Percentiles rank a stretch among this genome's conserved stretches.
phyloP scores from a whole-genome alignment of 1,140 invertebrate species.

The Chironomus tepperi region DNA sequence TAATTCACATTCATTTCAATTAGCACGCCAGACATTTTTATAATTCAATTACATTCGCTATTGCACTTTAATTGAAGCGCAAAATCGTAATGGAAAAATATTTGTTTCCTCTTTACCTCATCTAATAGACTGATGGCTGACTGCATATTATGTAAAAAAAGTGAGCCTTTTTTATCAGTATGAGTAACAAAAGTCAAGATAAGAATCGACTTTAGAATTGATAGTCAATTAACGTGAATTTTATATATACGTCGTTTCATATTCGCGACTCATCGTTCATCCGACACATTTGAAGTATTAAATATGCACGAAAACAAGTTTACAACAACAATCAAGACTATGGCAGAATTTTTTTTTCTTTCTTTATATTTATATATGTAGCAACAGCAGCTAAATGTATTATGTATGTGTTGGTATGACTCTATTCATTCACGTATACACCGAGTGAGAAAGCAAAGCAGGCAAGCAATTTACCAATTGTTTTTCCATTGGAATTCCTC shows the following conservation, averaged over 20 bases:
- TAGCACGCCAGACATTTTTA: not conserved
- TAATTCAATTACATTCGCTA: conserved; percentile 11
- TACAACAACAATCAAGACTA: not conserved
- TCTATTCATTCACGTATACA: not conserved
- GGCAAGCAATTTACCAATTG: conserved; percentile 20
- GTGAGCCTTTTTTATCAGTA: not conserved
- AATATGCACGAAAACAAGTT: conserved; percentile 14
- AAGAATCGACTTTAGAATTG: not conserved
- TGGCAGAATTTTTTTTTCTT: too few relatives aligned
- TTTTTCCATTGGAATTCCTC: conserved; percentile 21
- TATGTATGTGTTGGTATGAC: not conserved
- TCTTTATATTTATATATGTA: not conserved
- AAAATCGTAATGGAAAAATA: not conserved
- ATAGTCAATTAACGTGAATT: conserved; percentile 15
- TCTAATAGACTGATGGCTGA: not conserved
- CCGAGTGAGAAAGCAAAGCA: conserved; percentile 1
- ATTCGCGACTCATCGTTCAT: not conserved
- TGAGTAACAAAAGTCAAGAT: not conserved
- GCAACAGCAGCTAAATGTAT: not conserved
- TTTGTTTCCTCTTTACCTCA: not conserved
- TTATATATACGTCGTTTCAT: not conserved
- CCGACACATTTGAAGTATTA: not conserved
- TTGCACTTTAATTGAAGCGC: not conserved
- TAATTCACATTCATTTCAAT: conserved; percentile 14
- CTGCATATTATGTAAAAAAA: not conserved